A percentile compares a stretch with the other conserved stretches of the same genome.
These are phyloP conservation scores for Mythimna pallens DNA, from an alignment of 2,888 invertebrate genomes.

Conservation along the genomic window DNA sequence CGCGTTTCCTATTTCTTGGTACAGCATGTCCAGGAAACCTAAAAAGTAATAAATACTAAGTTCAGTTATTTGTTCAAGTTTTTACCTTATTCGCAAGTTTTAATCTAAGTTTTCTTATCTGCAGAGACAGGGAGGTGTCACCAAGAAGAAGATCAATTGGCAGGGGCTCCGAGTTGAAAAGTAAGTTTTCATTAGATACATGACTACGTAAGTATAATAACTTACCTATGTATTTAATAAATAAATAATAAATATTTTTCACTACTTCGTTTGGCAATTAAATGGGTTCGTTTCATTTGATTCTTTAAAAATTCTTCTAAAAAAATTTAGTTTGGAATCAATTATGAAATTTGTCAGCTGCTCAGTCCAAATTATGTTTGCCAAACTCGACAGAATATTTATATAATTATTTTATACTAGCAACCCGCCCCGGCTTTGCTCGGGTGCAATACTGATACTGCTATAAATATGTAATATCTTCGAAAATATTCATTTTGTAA, in stretches of 20 bases:
- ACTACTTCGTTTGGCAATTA: too few relatives aligned
- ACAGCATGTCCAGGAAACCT: slow-evolving; percentile 22
- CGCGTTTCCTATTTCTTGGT: slow-evolving; percentile 7
- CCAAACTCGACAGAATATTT: too few relatives aligned
- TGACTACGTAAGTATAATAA: slow-evolving; percentile 7
- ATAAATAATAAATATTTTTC: too few relatives aligned
- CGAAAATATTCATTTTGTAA: too few relatives aligned
- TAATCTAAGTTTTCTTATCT: slow-evolving; percentile 90
- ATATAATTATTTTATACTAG: too few relatives aligned
- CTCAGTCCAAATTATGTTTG: too few relatives aligned
- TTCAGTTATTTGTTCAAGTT: slow-evolving; percentile 56
- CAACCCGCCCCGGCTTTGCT: too few relatives aligned
- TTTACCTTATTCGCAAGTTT: slow-evolving; percentile 62
- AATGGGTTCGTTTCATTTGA: not conserved
- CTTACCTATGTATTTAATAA: not conserved
- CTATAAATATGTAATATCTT: too few relatives aligned
- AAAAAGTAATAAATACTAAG: slow-evolving; percentile 46
- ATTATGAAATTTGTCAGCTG: not conserved
- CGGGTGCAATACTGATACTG: too few relatives aligned
- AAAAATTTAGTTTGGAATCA: too few relatives aligned
- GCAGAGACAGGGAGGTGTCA: slow-evolving; percentile 92
- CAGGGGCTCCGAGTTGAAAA: slow-evolving; percentile 87
- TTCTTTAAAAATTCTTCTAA: not conserved
- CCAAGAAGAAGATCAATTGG: slow-evolving; percentile 90
- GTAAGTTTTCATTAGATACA: slow-evolving; percentile 78